phyloP scores from a whole-genome alignment of 2,797 vertebrate species.

The Syndactyla subalaris region DNA sequence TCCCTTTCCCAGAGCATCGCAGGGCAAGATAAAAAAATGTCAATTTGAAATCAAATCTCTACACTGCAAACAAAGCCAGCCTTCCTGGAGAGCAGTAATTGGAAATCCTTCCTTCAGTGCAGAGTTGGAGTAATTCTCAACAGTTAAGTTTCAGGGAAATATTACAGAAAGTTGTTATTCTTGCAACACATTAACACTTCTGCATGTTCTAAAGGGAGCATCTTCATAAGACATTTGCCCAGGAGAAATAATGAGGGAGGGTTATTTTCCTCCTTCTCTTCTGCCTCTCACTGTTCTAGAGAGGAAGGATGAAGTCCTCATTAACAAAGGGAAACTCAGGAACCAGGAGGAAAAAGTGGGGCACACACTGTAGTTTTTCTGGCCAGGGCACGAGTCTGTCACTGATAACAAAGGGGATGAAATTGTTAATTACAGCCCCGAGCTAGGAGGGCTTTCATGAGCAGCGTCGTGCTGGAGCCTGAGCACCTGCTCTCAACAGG shows the following conservation, averaged over 20 bases:
- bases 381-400: not conserved
- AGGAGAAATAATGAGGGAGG: not conserved
- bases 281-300: not conserved
- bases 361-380: not conserved
- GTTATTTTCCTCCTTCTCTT: not conserved
- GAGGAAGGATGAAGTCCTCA: not conserved
- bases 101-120: not conserved
- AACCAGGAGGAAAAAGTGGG: not conserved
- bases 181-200: not conserved
- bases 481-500: constrained; percentile 26
- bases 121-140: not conserved
- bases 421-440: constrained; percentile 36
- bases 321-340: not conserved
- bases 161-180: not conserved
- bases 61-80: not conserved
- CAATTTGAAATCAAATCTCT: not conserved
- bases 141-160: not conserved
- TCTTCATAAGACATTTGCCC: not conserved
- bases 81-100: not conserved
- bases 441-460: not conserved
- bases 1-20: not conserved
- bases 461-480: not conserved
- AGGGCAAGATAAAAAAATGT: not conserved
- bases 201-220: not conserved
- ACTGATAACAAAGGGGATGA: not conserved